Conservation (phyloP, 2,888 invertebrate species). For the Eupithecia abbreviata region DNA sequence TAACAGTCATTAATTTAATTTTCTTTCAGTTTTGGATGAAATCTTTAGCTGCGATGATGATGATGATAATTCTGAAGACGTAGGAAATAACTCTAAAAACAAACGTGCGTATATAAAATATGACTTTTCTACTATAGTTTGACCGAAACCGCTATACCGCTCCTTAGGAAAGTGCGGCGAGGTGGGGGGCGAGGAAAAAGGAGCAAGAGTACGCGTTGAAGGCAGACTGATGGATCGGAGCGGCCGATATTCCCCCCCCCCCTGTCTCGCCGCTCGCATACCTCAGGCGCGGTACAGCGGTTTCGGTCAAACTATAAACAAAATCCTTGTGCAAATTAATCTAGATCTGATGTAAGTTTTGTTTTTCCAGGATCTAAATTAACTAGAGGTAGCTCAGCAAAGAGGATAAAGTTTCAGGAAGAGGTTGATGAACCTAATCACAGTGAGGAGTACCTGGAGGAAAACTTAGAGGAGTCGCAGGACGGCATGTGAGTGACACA, state of each 20-base stretch:
- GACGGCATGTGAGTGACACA: conserved; percentile 25
- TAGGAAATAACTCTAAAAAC: conserved; percentile 28
- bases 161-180: too few species aligned
- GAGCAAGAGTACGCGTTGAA: too few species aligned
- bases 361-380: conserved; percentile 18
- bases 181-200: too few species aligned
- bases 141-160: too few species aligned
- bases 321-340: neutral
- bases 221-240: too few species aligned
- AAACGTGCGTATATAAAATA: conserved; percentile 41
- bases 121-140: neutral
- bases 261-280: too few species aligned
- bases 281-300: too few species aligned
- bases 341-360: neutral
- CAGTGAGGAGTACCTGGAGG: conserved; percentile 24
- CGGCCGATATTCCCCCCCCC: too few species aligned
- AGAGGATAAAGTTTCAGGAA: conserved; percentile 31
- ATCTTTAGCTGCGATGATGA: conserved; percentile 43
- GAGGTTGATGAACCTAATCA: conserved; percentile 18
- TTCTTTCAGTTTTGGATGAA: conserved; percentile 50
- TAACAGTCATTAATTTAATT: neutral
- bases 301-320: neutral
- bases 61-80: conserved; percentile 40
- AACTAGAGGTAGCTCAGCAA: conserved; percentile 1
- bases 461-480: conserved; percentile 26